These are phyloP conservation scores for Morus bassanus DNA, from an alignment of 2,797 vertebrate species.

Conservation along the genomic window DNA sequence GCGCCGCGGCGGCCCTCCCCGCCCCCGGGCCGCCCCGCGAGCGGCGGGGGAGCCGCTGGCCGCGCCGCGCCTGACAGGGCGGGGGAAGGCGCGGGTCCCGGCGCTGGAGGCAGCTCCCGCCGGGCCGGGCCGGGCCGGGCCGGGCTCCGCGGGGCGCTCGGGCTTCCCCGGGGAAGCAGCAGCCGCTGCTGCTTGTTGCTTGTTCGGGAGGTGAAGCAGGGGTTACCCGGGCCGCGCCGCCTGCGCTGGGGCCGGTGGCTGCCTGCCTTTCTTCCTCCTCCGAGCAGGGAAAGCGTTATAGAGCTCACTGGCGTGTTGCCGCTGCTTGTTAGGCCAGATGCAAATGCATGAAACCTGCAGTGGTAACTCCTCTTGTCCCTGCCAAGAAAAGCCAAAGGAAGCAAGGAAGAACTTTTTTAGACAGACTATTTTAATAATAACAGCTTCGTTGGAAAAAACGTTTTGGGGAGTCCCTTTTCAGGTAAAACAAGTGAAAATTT, in stretches of 20 bases:
- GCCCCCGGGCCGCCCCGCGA: too few species aligned
- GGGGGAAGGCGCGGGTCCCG: too few species aligned
- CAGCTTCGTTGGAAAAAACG: neutral
- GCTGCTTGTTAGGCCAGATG: neutral
- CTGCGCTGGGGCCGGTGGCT: rapidly evolving
- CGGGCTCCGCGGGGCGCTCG: neutral
- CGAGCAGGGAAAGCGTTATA: rapidly evolving
- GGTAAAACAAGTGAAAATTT: neutral
- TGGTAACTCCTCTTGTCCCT: neutral
- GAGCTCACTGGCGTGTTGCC: rapidly evolving
- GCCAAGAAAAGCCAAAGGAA: neutral
- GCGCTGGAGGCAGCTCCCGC: too few species aligned
- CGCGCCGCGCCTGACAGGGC: too few species aligned
- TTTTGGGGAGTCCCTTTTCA: neutral
- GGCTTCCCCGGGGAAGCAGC: neutral
- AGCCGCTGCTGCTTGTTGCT: neutral
- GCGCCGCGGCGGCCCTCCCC: too few species aligned
- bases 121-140: too few species aligned
- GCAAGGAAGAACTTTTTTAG: neutral
- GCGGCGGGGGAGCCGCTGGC: too few species aligned
- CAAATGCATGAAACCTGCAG: rapidly evolving
- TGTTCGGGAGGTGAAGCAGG: rapidly evolving
- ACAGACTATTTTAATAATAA: neutral
- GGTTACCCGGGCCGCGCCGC: neutral
- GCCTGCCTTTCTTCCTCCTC: neutral